These are phyloP conservation scores for Carcharodon carcharias DNA, from an alignment of 2,797 vertebrate species.

Conservation along the genomic window DNA sequence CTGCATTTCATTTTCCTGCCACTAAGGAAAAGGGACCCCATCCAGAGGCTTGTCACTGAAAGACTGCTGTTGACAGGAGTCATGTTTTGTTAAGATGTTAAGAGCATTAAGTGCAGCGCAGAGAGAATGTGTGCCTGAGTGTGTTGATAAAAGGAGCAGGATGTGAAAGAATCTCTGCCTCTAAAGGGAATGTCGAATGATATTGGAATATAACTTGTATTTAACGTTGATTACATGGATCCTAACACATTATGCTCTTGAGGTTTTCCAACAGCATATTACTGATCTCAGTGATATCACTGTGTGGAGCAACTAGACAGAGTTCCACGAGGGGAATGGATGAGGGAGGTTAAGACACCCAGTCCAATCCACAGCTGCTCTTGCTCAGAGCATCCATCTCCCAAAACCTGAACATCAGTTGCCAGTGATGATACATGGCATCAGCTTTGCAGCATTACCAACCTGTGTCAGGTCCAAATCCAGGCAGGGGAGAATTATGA, in stretches of 20 bases:
- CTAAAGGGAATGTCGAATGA: neutral
- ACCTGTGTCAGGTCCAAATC: neutral
- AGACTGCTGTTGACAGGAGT: neutral
- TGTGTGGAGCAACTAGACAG: neutral
- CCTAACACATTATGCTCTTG: neutral
- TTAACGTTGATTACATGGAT: neutral
- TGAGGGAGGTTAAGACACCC: neutral
- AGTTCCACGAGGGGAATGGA: neutral
- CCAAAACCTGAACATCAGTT: neutral
- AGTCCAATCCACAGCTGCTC: neutral
- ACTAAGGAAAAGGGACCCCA: neutral
- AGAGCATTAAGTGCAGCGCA: neutral
- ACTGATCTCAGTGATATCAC: neutral
- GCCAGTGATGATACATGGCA: neutral
- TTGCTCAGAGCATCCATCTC: neutral
- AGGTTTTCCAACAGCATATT: neutral
- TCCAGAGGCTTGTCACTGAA: neutral
- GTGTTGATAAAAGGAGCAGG: neutral
- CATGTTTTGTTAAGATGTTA: neutral
- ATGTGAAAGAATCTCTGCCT: neutral
- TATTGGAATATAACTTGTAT: neutral
- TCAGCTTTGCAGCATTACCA: neutral
- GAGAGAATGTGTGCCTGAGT: neutral
- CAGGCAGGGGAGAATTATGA: neutral
- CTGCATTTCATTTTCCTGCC: neutral